Percentiles rank a stretch among this genome's conserved stretches.
Conservation (phyloP, 2,113 vertebrate genomes). For the Cercocebus atys region DNA sequence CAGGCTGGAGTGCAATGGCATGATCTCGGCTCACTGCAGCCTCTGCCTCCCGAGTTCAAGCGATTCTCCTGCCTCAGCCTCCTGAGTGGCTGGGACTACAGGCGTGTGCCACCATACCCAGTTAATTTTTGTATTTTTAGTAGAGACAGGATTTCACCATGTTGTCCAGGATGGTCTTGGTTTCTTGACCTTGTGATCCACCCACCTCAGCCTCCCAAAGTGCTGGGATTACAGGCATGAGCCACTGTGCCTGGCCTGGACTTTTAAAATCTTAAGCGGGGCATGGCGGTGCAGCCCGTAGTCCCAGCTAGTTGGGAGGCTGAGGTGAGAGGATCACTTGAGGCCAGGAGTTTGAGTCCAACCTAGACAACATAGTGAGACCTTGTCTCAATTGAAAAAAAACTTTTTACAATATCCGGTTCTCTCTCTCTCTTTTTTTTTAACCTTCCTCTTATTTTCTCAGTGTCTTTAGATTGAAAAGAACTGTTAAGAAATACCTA, state of each 20-base stretch:
- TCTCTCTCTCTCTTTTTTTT: background rate
- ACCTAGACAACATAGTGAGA: background rate
- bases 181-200: background rate
- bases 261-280: background rate
- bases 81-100: too few relatives aligned
- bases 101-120: background rate
- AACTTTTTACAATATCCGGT: background rate
- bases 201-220: background rate
- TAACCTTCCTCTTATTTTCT: background rate
- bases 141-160: background rate
- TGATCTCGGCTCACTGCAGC: background rate
- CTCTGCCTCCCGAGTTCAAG: too few relatives aligned
- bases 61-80: too few relatives aligned
- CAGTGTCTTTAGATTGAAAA: slow-evolving; percentile 30
- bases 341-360: background rate
- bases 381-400: background rate
- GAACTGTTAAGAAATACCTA: background rate
- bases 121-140: background rate
- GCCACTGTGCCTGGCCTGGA: background rate
- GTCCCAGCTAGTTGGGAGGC: background rate
- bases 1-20: background rate
- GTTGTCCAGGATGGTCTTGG: background rate
- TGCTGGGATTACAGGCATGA: background rate
- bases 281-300: background rate
- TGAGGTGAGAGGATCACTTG: background rate